Conservation (phyloP, 2,797 vertebrate genomes). For the Danio choprae region DNA sequence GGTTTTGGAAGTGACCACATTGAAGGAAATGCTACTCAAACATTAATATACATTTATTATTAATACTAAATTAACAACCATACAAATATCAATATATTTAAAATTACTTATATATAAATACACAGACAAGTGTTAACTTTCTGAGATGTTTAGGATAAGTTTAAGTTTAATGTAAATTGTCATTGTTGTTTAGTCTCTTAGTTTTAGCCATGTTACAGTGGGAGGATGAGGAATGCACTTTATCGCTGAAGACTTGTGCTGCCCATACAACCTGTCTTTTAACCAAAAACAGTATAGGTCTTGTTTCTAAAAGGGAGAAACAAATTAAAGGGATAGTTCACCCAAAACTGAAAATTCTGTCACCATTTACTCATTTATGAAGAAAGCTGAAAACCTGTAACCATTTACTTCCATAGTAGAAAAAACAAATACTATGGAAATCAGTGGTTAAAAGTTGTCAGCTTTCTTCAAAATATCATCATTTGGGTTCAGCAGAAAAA, state of each 20-base stretch:
- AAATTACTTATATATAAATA: not conserved
- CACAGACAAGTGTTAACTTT: slow-evolving; percentile 5
- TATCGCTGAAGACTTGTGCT: slow-evolving; percentile 27
- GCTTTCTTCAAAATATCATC: too few relatives aligned
- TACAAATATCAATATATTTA: not conserved
- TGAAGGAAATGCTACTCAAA: not conserved
- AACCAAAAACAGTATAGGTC: not conserved
- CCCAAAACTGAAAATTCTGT: too few relatives aligned
- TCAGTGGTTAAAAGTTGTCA: too few relatives aligned
- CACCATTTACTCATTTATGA: too few relatives aligned
- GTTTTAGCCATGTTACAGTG: slow-evolving; percentile 28
- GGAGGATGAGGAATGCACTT: slow-evolving; percentile 47
- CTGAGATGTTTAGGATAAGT: not conserved
- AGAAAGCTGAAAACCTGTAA: too few relatives aligned
- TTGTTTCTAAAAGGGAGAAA: slow-evolving; percentile 9
- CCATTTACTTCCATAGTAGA: too few relatives aligned
- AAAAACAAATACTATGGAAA: too few relatives aligned
- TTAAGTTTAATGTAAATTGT: not conserved
- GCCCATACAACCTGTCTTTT: slow-evolving; percentile 45
- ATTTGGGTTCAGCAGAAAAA: too few relatives aligned
- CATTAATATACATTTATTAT: not conserved
- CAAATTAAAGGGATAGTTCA: not conserved
- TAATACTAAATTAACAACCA: not conserved
- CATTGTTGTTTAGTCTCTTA: not conserved
- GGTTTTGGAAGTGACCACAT: not conserved